A percentile compares a stretch with the other conserved stretches of the same genome.
These are phyloP conservation scores for Sweltsa coloradensis DNA, from an alignment of 1,140 invertebrate genomes.

Conservation along the genomic window DNA sequence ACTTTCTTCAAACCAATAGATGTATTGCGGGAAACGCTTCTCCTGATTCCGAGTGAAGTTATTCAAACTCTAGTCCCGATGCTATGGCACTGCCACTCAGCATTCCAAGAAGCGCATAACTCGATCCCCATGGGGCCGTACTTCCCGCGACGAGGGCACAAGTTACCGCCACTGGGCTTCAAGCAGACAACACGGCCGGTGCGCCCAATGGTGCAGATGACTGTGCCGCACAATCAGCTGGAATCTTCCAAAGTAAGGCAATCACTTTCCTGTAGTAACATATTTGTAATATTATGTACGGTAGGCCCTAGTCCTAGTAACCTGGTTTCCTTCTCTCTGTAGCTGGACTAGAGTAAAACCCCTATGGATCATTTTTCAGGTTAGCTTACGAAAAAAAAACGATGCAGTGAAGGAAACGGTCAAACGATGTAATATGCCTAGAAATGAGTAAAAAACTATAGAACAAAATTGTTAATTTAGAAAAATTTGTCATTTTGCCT, in stretches of 20 bases:
- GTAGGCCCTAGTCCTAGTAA: no score
- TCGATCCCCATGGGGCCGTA: conserved; percentile 57
- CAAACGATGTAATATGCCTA: no score
- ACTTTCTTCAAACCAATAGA: no score
- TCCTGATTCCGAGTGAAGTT: conserved; percentile 69
- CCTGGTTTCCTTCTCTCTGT: no score
- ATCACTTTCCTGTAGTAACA: conserved; percentile 12
- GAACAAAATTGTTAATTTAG: no score
- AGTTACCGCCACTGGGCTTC: conserved; percentile 23
- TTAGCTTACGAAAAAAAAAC: no score
- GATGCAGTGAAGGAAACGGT: no score
- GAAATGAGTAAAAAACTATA: no score
- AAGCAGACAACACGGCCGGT: conserved; percentile 40
- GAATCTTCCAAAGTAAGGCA: conserved; percentile 51
- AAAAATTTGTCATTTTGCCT: no score
- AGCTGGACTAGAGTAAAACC: no score
- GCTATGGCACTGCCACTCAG: conserved; percentile 69
- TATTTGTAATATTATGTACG: conserved; percentile 2
- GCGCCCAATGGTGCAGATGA: conserved; percentile 79
- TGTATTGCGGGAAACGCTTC: conserved; percentile 70
- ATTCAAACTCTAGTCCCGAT: conserved; percentile 71
- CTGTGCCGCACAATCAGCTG: conserved; percentile 60
- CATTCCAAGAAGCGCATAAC: conserved; percentile 64
- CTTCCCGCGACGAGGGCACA: conserved; percentile 47
- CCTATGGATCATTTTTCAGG: no score